Evolutionary conservation across 2,888 invertebrate species (phyloP), one percentile per base, ranked within the genome.

Genomic region (Tillus elongatus): DNA sequence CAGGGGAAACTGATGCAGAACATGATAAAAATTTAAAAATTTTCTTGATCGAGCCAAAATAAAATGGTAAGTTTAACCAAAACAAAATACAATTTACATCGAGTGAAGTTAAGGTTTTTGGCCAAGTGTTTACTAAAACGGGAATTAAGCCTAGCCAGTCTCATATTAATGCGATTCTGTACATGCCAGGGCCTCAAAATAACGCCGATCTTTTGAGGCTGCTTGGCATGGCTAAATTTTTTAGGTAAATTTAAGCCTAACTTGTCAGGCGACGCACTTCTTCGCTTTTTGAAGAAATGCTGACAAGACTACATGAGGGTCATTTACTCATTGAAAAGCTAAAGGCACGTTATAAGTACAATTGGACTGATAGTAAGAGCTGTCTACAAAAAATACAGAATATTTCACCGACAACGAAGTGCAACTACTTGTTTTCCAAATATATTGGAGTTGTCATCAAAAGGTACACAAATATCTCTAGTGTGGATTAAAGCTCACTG

Each of bases 31-130:
- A 41, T 44, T 35, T 48, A 16, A 19, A 41, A 28, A n/a, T n/a
- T n/a, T n/a, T n/a, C n/a, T n/a, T n/a, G n/a, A n/a, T n/a, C n/a
- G n/a, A n/a, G n/a, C n/a, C 34, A 26, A 38, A 45, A 36, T 29
- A 40, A 12, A 43, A 48, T 36, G 31, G 47, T 6, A 47, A 46
- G 33, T 49, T 46, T 30, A n/a, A n/a, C n/a, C n/a, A n/a, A n/a
- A n/a, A n/a, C n/a, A n/a, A n/a, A n/a, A n/a, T n/a, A n/a, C n/a
- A n/a, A n/a, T n/a, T n/a, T n/a, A n/a, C n/a, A n/a, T n/a, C n/a
- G n/a, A n/a, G n/a, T n/a, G n/a, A n/a, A n/a, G 45, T 50, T 2
- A 47, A 47, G 15, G 49, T 40, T 33, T 27, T 44, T 33, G 45
- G 39, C 6, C 43, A 45, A 15, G 12, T 45, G 15, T 47, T 38